phyloP scores from a whole-genome alignment of 2,888 invertebrate genomes.

The Nephrotoma guestfalica region DNA sequence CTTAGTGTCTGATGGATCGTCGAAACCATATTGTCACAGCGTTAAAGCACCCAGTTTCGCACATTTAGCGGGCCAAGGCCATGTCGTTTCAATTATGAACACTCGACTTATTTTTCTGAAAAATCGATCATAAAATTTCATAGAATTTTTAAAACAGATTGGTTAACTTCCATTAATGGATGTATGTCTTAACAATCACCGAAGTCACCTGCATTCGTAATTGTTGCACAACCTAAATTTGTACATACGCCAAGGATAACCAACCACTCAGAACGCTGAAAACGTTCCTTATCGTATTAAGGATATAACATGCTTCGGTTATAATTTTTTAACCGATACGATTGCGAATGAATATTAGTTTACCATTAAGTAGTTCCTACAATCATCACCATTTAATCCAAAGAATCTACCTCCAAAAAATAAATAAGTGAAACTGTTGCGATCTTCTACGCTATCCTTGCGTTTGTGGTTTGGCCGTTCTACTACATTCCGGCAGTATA shows the following conservation, averaged over 20 bases:
- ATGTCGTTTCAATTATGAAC: slow-evolving; percentile 66
- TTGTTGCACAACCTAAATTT: slow-evolving; percentile 60
- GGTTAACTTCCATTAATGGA: neutral
- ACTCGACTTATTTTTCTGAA: slow-evolving; percentile 45
- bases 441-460: slow-evolving; percentile 42
- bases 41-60: slow-evolving; percentile 42
- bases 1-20: slow-evolving; percentile 73
- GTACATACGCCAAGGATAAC: slow-evolving; percentile 94
- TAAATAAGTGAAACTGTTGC: slow-evolving; percentile 73
- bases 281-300: slow-evolving; percentile 64
- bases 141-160: slow-evolving; percentile 1
- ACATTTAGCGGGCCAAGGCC: slow-evolving; percentile 58
- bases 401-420: slow-evolving; percentile 53
- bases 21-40: slow-evolving; percentile 54
- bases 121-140: slow-evolving; percentile 38
- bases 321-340: slow-evolving; percentile 72
- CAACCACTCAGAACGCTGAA: slow-evolving; percentile 78
- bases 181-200: neutral
- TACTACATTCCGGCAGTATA: slow-evolving; percentile 69
- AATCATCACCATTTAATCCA: neutral
- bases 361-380: slow-evolving; percentile 35
- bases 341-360: slow-evolving; percentile 60
- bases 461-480: slow-evolving; percentile 43
- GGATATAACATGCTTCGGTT: slow-evolving; percentile 70
- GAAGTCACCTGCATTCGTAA: neutral